Percentiles rank a stretch among this genome's conserved stretches.
These are phyloP conservation scores for Helicoverpa armigera DNA, from an alignment of 1,140 invertebrate genomes.

Conservation along the genomic window DNA sequence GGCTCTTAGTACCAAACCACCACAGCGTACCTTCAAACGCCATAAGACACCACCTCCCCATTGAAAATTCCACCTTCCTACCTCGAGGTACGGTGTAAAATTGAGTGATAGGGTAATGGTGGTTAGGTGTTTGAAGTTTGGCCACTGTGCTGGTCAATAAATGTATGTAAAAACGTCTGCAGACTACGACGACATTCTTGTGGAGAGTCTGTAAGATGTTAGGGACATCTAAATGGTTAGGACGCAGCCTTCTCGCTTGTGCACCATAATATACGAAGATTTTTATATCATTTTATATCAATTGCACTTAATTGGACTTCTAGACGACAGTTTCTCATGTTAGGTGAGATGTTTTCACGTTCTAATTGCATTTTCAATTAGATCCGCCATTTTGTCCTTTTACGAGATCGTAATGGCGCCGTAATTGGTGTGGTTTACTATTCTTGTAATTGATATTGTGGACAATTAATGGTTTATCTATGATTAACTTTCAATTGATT, in stretches of 20 bases:
- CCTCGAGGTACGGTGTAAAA: neutral
- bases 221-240: conserved; percentile 65
- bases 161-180: conserved; percentile 74
- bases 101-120: neutral
- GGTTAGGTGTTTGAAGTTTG: conserved; percentile 34
- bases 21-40: neutral
- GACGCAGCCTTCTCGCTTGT: conserved; percentile 18
- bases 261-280: conserved; percentile 14
- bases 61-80: conserved; percentile 13
- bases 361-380: conserved; percentile 28
- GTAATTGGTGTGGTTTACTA: neutral
- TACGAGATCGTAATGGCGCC: conserved; percentile 1
- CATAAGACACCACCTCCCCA: neutral
- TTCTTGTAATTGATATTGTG: conserved; percentile 22
- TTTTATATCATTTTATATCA: conserved; percentile 27
- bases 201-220: conserved; percentile 71
- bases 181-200: conserved; percentile 75
- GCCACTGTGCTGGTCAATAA: conserved; percentile 69
- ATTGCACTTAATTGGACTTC: conserved; percentile 9
- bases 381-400: conserved; percentile 22
- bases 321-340: neutral
- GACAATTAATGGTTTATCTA: neutral
- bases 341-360: conserved; percentile 22
- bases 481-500: neutral
- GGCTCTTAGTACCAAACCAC: conserved; percentile 39